phyloP scores from a whole-genome alignment of 2,113 vertebrate species.

The Myotis davidii region DNA sequence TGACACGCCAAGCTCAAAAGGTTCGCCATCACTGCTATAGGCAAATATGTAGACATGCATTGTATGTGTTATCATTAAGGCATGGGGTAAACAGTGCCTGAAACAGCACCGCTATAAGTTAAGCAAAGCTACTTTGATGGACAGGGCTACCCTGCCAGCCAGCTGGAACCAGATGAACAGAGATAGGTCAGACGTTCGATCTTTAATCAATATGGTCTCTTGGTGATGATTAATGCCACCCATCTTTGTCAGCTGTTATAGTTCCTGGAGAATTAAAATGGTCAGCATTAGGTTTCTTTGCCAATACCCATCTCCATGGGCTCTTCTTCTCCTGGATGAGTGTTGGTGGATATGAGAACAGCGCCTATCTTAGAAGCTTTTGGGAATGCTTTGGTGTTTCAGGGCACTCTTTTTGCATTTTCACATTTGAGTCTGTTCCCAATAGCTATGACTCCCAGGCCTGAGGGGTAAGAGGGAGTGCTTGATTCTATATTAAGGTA shows the following conservation, averaged over 20 bases:
- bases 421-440: constrained; percentile 5
- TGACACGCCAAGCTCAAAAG: too few species aligned
- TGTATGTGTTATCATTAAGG: constrained; percentile 35
- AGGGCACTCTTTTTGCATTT: constrained; percentile 61
- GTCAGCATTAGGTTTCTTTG: constrained; percentile 58
- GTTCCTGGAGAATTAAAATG: constrained; percentile 70
- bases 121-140: constrained; percentile 47
- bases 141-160: constrained; percentile 48
- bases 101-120: constrained; percentile 56
- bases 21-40: not conserved
- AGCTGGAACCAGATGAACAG: constrained; percentile 66
- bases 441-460: not conserved
- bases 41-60: not conserved
- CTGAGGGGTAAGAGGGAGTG: constrained; percentile 13
- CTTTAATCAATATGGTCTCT: constrained; percentile 60
- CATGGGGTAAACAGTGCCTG: not conserved
- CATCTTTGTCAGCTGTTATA: constrained; percentile 16
- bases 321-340: not conserved
- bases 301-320: not conserved
- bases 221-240: constrained; percentile 16
- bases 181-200: constrained; percentile 49
- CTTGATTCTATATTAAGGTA: constrained; percentile 64
- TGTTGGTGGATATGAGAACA: not conserved
- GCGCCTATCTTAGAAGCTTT: constrained; percentile 60
- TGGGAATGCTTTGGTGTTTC: constrained; percentile 75